These are phyloP conservation scores for Leptinotarsa texana DNA, from an alignment of 1,140 invertebrate species.

Conservation along the genomic window DNA sequence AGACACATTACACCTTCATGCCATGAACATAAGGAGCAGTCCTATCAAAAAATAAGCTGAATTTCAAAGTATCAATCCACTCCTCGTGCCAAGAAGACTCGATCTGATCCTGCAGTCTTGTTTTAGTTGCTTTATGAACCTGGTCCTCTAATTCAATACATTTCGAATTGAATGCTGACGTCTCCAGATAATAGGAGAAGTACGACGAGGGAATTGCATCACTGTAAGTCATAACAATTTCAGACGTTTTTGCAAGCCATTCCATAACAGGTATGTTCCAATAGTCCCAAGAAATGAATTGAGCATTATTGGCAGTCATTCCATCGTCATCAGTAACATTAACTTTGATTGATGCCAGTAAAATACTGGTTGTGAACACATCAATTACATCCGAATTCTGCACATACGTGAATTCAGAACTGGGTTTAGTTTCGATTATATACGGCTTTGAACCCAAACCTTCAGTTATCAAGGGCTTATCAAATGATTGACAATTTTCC, in stretches of 20 bases:
- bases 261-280: conserved; percentile 58
- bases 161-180: conserved; percentile 40
- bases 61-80: conserved; percentile 51
- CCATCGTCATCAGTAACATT: conserved; percentile 12
- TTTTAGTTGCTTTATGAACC: conserved; percentile 51
- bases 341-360: conserved; percentile 49
- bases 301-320: conserved; percentile 23
- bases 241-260: conserved; percentile 57
- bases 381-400: conserved; percentile 39
- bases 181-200: conserved; percentile 43
- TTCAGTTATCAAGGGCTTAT: neutral
- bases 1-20: conserved; percentile 29
- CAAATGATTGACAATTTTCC: neutral
- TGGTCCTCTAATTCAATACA: conserved; percentile 48
- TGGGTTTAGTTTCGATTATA: conserved; percentile 14
- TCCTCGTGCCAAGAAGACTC: conserved; percentile 54
- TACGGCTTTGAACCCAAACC: neutral
- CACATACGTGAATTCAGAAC: neutral
- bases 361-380: conserved; percentile 49
- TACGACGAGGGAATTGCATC: conserved; percentile 32
- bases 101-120: conserved; percentile 52
- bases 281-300: conserved; percentile 55
- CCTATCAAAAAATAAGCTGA: conserved; percentile 30
- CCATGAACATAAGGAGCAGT: conserved; percentile 32
- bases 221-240: conserved; percentile 30